These are phyloP conservation scores for Tamandua tetradactyla DNA, from an alignment of 2,797 vertebrate species.

Conservation along the genomic window DNA sequence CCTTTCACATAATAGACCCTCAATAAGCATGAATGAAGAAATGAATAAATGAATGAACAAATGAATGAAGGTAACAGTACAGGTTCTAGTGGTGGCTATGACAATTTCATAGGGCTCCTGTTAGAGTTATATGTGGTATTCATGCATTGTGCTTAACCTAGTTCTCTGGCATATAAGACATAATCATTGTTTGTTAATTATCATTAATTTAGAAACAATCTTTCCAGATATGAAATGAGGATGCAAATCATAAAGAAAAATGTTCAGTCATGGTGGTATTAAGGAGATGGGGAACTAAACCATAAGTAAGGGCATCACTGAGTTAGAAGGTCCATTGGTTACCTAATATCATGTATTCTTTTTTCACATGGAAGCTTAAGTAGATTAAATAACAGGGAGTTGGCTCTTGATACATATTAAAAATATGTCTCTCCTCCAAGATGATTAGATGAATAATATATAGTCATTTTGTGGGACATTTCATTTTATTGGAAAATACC, in stretches of 20 bases:
- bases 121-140: neutral
- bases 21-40: no score
- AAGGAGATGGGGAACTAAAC: neutral
- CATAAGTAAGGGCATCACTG: neutral
- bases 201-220: neutral
- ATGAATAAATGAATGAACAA: neutral
- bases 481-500: constrained; percentile 2
- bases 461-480: neutral
- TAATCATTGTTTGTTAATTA: neutral
- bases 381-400: neutral
- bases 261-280: neutral
- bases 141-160: fast-evolving
- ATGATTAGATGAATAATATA: neutral
- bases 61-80: neutral
- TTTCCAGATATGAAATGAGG: neutral
- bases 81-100: neutral
- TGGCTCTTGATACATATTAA: neutral
- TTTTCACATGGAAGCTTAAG: neutral
- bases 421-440: neutral
- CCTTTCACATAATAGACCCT: neutral
- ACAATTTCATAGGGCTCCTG: neutral
- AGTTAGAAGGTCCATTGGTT: neutral
- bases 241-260: neutral
- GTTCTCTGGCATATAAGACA: neutral
- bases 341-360: neutral